Percentiles rank a stretch among this genome's conserved stretches.
These are phyloP conservation scores for Arvicanthis niloticus DNA, from an alignment of 2,113 vertebrate species.

Conservation along the genomic window DNA sequence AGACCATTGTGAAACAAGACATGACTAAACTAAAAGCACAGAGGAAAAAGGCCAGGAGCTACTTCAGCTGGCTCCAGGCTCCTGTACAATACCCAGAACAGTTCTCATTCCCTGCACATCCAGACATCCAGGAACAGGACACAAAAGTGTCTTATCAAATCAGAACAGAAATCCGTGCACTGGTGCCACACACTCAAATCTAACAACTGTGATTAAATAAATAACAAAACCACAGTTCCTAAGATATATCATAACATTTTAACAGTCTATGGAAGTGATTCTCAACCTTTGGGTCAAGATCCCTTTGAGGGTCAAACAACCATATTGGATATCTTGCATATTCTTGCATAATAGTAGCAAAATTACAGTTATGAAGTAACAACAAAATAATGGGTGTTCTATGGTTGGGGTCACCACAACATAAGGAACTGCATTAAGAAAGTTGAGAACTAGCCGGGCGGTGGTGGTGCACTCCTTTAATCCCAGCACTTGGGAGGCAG, in stretches of 20 bases:
- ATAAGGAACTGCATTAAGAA: not conserved
- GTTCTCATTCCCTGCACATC: not conserved
- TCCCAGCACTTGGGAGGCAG: too few species aligned
- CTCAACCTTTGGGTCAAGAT: not conserved
- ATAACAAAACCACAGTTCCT: not conserved
- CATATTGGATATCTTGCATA: not conserved
- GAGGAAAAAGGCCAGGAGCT: not conserved
- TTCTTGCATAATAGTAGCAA: not conserved
- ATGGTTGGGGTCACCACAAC: not conserved
- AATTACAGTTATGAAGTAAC: not conserved
- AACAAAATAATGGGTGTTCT: not conserved
- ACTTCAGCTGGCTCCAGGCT: not conserved
- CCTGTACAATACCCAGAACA: not conserved
- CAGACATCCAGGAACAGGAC: not conserved
- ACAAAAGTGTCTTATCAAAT: not conserved
- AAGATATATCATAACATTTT: not conserved
- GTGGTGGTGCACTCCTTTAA: too few species aligned
- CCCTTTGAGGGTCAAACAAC: not conserved
- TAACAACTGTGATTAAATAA: constrained; percentile 6
- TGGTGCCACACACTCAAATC: not conserved
- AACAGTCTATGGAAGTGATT: not conserved
- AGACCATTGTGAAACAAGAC: not conserved
- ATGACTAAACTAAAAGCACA: not conserved
- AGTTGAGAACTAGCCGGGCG: too few species aligned
- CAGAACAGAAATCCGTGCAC: not conserved